Evolutionary conservation across 2,888 invertebrate genomes (phyloP).

Genomic region (Lycaena phlaeas): DNA sequence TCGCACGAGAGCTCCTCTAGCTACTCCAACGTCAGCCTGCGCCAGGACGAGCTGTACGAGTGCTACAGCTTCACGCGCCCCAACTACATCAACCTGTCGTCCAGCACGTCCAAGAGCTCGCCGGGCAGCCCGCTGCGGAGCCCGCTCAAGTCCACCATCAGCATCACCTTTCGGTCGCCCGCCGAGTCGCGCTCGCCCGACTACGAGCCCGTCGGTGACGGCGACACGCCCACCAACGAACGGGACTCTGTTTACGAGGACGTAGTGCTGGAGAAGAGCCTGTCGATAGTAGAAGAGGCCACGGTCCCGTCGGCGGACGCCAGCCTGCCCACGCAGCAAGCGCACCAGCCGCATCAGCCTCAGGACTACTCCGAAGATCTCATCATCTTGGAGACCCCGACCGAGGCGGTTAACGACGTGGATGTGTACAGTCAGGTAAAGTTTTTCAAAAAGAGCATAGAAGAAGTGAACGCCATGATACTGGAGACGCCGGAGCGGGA

Average conservation of each 20-base stretch:
- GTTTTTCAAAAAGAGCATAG: conserved; percentile 77
- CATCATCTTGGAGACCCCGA: conserved; percentile 71
- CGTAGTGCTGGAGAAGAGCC: conserved; percentile 59
- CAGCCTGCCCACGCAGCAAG: conserved; percentile 70
- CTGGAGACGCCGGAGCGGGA: conserved; percentile 43
- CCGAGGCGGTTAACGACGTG: conserved; percentile 53
- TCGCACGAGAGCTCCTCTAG: conserved; percentile 63
- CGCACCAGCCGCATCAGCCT: conserved; percentile 72
- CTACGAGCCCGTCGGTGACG: conserved; percentile 60
- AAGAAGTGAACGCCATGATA: conserved; percentile 79
- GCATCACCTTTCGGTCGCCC: conserved; percentile 80
- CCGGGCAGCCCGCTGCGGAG: conserved; percentile 62
- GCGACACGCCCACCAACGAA: conserved; percentile 52
- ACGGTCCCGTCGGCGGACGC: conserved; percentile 70
- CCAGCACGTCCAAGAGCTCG: conserved; percentile 56
- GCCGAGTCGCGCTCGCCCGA: conserved; percentile 52
- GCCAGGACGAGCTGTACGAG: conserved; percentile 53
- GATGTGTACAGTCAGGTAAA: conserved; percentile 84
- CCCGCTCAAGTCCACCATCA: conserved; percentile 79
- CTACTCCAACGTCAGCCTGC: conserved; percentile 49
- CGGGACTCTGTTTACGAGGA: conserved; percentile 74
- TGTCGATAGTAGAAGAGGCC: conserved; percentile 69
- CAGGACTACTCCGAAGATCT: conserved; percentile 43
- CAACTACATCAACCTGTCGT: conserved; percentile 61
- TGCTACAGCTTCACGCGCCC: conserved; percentile 53